A percentile compares a stretch with the other conserved stretches of the same genome.
These are phyloP conservation scores for Nerophis lumbriciformis DNA, from an alignment of 2,113 vertebrate genomes.

Conservation along the genomic window DNA sequence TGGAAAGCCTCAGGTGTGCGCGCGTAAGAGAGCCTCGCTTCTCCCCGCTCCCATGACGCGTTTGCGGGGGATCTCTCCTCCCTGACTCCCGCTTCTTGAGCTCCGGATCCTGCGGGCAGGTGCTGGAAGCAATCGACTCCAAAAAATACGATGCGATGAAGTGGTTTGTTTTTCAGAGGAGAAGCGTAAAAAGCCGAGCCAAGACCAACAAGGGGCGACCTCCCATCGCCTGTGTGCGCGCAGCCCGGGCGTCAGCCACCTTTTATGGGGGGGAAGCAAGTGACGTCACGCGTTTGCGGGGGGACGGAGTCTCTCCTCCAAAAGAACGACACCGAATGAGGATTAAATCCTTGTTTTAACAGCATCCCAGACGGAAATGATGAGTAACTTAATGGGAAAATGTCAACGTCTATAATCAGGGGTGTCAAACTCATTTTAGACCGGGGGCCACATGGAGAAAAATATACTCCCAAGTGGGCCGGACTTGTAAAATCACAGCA, in stretches of 20 bases:
- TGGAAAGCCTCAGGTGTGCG: constrained; percentile 29
- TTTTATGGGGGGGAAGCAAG: constrained; percentile 67
- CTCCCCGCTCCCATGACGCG: constrained; percentile 42
- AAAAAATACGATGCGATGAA: background rate
- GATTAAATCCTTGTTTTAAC: no score
- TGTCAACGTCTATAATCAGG: no score
- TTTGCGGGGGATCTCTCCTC: constrained; percentile 41
- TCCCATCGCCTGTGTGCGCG: constrained; percentile 17
- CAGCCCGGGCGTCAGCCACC: constrained; percentile 35
- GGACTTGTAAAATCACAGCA: no score
- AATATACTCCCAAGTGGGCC: no score
- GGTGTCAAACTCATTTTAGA: no score
- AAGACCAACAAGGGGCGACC: constrained; percentile 23
- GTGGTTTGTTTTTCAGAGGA: no score
- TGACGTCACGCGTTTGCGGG: constrained; percentile 63
- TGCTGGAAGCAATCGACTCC: constrained; percentile 33
- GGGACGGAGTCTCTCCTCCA: constrained; percentile 6
- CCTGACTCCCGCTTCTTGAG: constrained; percentile 26
- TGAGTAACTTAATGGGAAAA: no score
- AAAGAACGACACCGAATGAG: no score
- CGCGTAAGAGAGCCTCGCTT: constrained; percentile 7
- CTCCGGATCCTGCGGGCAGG: constrained; percentile 57
- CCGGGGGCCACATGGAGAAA: no score
- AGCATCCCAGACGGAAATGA: no score
- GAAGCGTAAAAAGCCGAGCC: background rate